Conservation (phyloP, 2,113 vertebrate species). For the Geococcyx californianus region DNA sequence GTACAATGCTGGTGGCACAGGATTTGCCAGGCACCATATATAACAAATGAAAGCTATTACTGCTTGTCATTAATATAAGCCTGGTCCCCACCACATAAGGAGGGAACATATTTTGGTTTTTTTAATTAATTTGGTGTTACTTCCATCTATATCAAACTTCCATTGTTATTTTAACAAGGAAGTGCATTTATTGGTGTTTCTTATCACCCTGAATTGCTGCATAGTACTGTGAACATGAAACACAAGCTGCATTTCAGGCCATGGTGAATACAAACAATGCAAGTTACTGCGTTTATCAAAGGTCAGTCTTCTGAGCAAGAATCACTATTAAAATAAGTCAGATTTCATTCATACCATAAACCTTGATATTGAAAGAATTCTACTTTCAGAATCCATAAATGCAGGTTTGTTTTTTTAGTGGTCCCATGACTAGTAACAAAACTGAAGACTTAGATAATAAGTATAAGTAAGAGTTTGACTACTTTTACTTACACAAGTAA, state of each 20-base stretch:
- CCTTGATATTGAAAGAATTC: neutral
- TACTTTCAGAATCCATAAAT: conserved; percentile 29
- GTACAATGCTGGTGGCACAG: neutral
- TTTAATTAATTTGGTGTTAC: neutral
- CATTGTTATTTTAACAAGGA: neutral
- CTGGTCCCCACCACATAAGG: neutral
- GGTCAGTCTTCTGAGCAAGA: neutral
- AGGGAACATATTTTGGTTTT: neutral
- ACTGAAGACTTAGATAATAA: conserved; percentile 4
- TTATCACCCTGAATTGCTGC: neutral
- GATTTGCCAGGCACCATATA: neutral
- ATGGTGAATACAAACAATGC: neutral
- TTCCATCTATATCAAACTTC: neutral
- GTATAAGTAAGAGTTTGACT: neutral
- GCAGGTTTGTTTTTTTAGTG: neutral
- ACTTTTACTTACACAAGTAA: neutral
- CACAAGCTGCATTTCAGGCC: neutral
- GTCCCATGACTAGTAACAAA: conserved; percentile 17
- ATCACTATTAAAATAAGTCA: conserved; percentile 21
- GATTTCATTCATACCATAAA: conserved; percentile 24
- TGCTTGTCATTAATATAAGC: neutral
- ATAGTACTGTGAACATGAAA: neutral
- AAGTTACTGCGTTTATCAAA: neutral
- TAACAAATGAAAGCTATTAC: neutral
- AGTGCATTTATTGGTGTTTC: neutral